A percentile compares a stretch with the other conserved stretches of the same genome.
phyloP scores from a whole-genome alignment of 2,888 invertebrate genomes.

The Sympetrum striolatum region DNA sequence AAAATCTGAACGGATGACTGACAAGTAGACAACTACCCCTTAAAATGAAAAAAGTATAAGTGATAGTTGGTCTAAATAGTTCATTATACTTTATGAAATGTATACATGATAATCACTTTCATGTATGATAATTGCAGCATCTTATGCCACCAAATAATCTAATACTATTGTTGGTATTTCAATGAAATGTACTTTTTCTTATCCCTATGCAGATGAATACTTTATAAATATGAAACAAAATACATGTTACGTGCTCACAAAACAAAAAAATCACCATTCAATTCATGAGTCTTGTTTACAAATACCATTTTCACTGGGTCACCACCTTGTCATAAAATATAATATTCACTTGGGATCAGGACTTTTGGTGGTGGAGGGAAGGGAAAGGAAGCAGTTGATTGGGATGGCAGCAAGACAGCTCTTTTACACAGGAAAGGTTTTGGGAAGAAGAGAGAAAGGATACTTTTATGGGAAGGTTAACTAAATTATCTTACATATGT shows the following conservation, averaged over 20 bases:
- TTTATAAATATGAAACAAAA: conserved; percentile 36
- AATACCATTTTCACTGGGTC: conserved; percentile 34
- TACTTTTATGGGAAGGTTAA: not conserved
- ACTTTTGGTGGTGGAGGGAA: not conserved
- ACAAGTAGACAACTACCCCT: conserved; percentile 36
- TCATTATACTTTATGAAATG: conserved; percentile 39
- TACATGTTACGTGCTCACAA: conserved; percentile 29
- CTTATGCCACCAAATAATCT: conserved; percentile 39
- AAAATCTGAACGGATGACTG: conserved; percentile 31
- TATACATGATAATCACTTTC: conserved; percentile 33
- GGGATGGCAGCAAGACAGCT: conserved; percentile 32
- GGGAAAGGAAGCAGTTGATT: conserved; percentile 14
- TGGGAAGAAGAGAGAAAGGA: not conserved
- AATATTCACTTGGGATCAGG: not conserved
- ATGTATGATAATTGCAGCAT: conserved; percentile 36
- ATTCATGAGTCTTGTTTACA: conserved; percentile 10
- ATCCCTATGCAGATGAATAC: conserved; percentile 30
- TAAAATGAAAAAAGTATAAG: conserved; percentile 28
- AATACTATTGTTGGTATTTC: conserved; percentile 39
- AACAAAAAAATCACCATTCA: conserved; percentile 23
- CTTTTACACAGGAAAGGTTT: not conserved
- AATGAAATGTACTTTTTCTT: conserved; percentile 40
- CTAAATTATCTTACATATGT: conserved; percentile 39
- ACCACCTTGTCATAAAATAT: conserved; percentile 37
- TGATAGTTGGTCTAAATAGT: conserved; percentile 40